Percentiles rank a stretch among this genome's conserved stretches.
Evolutionary conservation across 2,888 invertebrate genomes (phyloP).

Genomic region (Oscheius sp.): DNA sequence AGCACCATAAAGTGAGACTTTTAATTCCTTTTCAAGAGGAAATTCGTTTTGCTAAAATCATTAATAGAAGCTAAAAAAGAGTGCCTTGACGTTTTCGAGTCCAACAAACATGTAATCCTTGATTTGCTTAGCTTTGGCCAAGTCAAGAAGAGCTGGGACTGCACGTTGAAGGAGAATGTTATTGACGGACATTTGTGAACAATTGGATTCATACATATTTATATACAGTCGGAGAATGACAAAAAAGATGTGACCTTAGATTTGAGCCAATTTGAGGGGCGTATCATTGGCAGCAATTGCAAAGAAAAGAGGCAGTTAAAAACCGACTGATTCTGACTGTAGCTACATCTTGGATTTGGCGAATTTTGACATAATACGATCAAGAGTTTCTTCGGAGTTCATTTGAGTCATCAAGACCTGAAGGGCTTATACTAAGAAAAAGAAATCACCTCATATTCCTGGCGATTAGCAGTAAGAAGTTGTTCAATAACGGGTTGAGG

Average conservation of each 20-base stretch:
- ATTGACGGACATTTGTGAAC: constrained; percentile 5
- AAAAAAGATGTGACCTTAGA: not conserved
- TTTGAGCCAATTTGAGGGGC: not conserved
- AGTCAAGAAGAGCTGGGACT: not conserved
- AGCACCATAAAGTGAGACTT: not conserved
- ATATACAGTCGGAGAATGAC: not conserved
- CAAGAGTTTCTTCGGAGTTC: constrained; percentile 37
- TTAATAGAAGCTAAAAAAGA: too few relatives aligned
- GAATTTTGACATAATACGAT: constrained; percentile 43
- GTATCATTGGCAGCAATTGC: not conserved
- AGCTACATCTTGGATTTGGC: constrained; percentile 25
- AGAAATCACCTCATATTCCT: constrained; percentile 34
- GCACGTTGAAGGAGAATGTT: constrained; percentile 1
- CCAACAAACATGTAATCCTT: not conserved
- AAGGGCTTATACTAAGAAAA: not conserved
- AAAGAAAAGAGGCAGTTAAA: not conserved
- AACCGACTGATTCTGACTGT: not conserved
- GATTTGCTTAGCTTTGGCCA: not conserved
- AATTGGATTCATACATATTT: not conserved
- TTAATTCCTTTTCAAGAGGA: not conserved
- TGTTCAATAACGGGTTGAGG: constrained; percentile 28
- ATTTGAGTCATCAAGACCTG: constrained; percentile 28
- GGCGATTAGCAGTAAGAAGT: constrained; percentile 38
- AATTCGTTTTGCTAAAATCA: not conserved
- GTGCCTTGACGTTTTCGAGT: constrained; percentile 3